Base-by-base conservation (phyloP, 2,888 invertebrate genomes). In the Polydrusus pterygomalis region DNA sequence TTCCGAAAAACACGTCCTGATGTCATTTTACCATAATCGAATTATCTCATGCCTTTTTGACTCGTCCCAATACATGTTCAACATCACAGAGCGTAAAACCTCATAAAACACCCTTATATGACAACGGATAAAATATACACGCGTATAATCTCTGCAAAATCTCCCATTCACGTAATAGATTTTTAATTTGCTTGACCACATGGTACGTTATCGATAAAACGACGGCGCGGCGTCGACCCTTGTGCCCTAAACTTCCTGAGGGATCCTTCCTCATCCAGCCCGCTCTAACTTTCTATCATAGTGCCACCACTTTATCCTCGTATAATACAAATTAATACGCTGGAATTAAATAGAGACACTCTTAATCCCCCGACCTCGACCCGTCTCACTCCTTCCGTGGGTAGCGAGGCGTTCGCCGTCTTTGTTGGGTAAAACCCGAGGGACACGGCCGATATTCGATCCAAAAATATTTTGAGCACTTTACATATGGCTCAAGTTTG, bases 111-210 rank as follows among this genome's bases (percentile, higher is more conserved):
- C 72, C 47, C 64, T 67, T 58, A 54, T 54, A 43, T 34, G 63
- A 40, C 63, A 56, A 74, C 51, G 40, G 34, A 69, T 70, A 75
- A 75, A 75, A 70, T 74, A 77, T 77, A 68, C 25, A 54, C 72
- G 78, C 79, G 77, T 80, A 80, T 81, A 82, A 82, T 81, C 80
- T 77, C 73, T 62, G 74, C 56, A 43, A 81, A 81, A 80, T 80
- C 81, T 80, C 81, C 77, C 70, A 74, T 65, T 67, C 58, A 72
- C 74, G 82, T 86, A 86, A 87, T 87, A 85, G 86, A 86, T 86
- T 86, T 87, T 86, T 87, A 87, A 87, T 87, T 87, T 84, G 85
- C 83, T 83, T 84, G 86, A 86, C 87, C 87, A 87, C 86, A 87
- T 87, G 87, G 84, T 84, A 83, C 83, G 82, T 81, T 83, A 83